phyloP scores from a whole-genome alignment of 2,797 vertebrate species.

The Sebastes minor region DNA sequence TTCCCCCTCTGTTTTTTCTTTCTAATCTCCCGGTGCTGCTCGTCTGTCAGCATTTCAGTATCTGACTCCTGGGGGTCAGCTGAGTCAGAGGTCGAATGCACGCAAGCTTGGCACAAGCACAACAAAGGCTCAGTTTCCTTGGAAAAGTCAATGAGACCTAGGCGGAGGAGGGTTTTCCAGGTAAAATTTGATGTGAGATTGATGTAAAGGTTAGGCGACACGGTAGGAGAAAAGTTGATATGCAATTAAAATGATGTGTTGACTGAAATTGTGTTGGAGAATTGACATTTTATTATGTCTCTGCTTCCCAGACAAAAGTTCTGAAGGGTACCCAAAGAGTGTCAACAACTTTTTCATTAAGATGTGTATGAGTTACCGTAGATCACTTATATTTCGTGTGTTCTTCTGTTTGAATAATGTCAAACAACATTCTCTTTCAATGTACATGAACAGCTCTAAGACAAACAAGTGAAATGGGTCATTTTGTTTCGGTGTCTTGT shows the following conservation, averaged over 20 bases:
- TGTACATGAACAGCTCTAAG: background rate
- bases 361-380: background rate
- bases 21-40: slow-evolving; percentile 54
- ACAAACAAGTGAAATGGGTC: background rate
- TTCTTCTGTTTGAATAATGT: background rate
- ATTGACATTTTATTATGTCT: background rate
- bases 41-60: slow-evolving; percentile 68
- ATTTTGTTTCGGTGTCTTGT: background rate
- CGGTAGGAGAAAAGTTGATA: slow-evolving; percentile 2
- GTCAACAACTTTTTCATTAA: background rate
- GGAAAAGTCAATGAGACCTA: slow-evolving; percentile 13
- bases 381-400: background rate
- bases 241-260: slow-evolving; percentile 20
- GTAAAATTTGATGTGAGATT: slow-evolving; percentile 14
- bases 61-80: slow-evolving; percentile 60
- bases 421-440: background rate
- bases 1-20: slow-evolving; percentile 16
- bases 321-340: background rate
- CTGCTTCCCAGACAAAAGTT: background rate
- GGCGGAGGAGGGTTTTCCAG: slow-evolving; percentile 10
- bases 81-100: slow-evolving; percentile 69
- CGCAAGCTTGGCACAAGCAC: slow-evolving; percentile 43
- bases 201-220: slow-evolving; percentile 28
- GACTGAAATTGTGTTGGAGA: background rate
- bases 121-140: slow-evolving; percentile 49